These are phyloP conservation scores for Bruchidius siliquastri DNA, from an alignment of 2,888 invertebrate genomes.

Conservation along the genomic window DNA sequence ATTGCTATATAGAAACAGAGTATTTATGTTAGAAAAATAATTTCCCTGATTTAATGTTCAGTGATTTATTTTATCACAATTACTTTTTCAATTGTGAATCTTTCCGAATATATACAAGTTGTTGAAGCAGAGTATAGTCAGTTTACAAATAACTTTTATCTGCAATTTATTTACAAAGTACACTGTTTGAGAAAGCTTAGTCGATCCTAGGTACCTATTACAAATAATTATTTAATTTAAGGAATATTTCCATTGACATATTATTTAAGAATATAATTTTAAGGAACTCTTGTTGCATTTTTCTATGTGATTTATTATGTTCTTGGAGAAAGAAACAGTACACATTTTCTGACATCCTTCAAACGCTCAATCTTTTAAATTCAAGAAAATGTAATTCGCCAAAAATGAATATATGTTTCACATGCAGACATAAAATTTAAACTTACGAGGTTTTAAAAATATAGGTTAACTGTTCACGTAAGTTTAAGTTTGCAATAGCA, in stretches of 20 bases:
- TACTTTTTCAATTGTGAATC: not conserved
- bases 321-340: slow-evolving; percentile 8
- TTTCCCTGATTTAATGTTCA: not conserved
- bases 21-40: not conserved
- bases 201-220: slow-evolving; percentile 12
- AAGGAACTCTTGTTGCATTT: slow-evolving; percentile 12
- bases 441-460: too few relatives aligned
- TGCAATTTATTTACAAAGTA: not conserved
- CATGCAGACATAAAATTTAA: too few relatives aligned
- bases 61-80: not conserved
- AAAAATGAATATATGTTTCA: too few relatives aligned
- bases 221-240: slow-evolving; percentile 8
- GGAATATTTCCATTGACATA: slow-evolving; percentile 24
- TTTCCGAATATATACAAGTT: not conserved
- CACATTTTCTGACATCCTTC: slow-evolving; percentile 1
- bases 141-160: not conserved
- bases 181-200: slow-evolving; percentile 8
- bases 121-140: not conserved
- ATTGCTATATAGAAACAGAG: too few relatives aligned
- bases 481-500: too few relatives aligned
- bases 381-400: not conserved
- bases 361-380: slow-evolving; percentile 1
- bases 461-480: too few relatives aligned
- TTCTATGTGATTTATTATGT: slow-evolving; percentile 18
- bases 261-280: slow-evolving; percentile 12